A percentile compares a stretch with the other conserved stretches of the same genome.
Conservation (phyloP, 2,888 invertebrate species). For the Pristionchus maxplancki region DNA sequence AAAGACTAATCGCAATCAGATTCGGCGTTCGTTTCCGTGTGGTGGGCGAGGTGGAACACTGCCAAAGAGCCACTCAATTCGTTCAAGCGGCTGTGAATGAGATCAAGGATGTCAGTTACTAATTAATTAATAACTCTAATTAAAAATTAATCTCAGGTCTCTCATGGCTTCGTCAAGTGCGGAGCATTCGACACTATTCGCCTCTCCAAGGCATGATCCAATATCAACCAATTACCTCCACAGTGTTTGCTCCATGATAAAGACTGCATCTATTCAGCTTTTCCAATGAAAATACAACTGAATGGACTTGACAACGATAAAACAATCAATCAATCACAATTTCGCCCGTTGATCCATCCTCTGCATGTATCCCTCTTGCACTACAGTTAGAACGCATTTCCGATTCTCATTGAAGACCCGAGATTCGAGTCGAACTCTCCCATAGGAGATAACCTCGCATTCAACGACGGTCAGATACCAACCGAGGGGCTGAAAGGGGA, state of each 20-base stretch:
- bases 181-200: conserved; percentile 16
- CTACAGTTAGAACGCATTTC: conserved; percentile 40
- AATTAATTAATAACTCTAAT: no score
- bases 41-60: conserved; percentile 33
- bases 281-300: no score
- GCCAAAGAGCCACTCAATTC: conserved; percentile 42
- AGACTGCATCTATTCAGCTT: no score
- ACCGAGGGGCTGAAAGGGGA: conserved; percentile 23
- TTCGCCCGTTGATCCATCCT: no score
- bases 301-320: no score
- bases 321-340: no score
- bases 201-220: not conserved
- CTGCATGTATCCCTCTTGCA: conserved; percentile 41
- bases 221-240: no score
- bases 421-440: not conserved
- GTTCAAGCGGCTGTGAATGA: conserved; percentile 24
- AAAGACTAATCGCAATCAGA: not conserved
- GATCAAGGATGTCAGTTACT: conserved; percentile 3
- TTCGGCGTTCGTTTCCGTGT: conserved; percentile 45
- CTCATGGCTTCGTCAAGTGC: conserved; percentile 37
- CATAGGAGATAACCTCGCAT: conserved; percentile 12
- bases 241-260: no score
- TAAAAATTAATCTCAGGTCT: not conserved
- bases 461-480: not conserved
- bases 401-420: not conserved